A percentile compares a stretch with the other conserved stretches of the same genome.
Evolutionary conservation across 2,888 invertebrate species (phyloP).

Genomic region (Anarsia innoxiella): DNA sequence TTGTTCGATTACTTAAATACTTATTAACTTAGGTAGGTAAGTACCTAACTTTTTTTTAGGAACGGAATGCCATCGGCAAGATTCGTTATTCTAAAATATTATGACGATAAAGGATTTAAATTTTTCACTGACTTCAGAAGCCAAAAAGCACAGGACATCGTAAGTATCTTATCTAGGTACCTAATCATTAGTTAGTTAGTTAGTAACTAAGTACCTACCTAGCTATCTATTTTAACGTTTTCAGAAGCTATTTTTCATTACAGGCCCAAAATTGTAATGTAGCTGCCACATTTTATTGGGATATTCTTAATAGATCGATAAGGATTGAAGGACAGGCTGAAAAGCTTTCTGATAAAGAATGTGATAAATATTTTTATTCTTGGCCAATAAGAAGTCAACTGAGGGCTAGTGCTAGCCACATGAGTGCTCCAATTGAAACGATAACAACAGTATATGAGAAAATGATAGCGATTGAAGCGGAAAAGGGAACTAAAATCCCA

Average conservation of each 20-base stretch:
- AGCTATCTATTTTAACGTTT: background rate
- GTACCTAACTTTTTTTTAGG: constrained; percentile 54
- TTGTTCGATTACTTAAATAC: background rate
- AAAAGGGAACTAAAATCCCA: constrained; percentile 81
- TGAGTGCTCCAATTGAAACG: constrained; percentile 84
- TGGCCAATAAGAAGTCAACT: constrained; percentile 92
- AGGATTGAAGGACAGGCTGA: constrained; percentile 91
- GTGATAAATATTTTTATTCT: constrained; percentile 87
- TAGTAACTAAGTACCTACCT: too few species aligned
- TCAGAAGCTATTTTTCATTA: constrained; percentile 27
- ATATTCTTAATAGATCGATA: constrained; percentile 86
- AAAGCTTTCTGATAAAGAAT: constrained; percentile 83
- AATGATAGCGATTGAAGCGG: constrained; percentile 79
- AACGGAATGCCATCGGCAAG: constrained; percentile 90
- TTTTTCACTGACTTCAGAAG: constrained; percentile 97
- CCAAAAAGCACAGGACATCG: constrained; percentile 92
- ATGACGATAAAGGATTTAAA: constrained; percentile 88
- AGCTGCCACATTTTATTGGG: constrained; percentile 95
- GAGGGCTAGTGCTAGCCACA: constrained; percentile 88
- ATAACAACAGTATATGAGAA: constrained; percentile 82
- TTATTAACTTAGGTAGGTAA: background rate
- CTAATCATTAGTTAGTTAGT: too few species aligned
- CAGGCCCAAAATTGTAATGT: constrained; percentile 89
- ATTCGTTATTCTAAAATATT: constrained; percentile 93
- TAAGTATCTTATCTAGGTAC: constrained; percentile 36